Percentiles rank a stretch among this genome's conserved stretches.
phyloP scores from a whole-genome alignment of 2,888 invertebrate genomes.

The Dicyrtomina minuta region DNA sequence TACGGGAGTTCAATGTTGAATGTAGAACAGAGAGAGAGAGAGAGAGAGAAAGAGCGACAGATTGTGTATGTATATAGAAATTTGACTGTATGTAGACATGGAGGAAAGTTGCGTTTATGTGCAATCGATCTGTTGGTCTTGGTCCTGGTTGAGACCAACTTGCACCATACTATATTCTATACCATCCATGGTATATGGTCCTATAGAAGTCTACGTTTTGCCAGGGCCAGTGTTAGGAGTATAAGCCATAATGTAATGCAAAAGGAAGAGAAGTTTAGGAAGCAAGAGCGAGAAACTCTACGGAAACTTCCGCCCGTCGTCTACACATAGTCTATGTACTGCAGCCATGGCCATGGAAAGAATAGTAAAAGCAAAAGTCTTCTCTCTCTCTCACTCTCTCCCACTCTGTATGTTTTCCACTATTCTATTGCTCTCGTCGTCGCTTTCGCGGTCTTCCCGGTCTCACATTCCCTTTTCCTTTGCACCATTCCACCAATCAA shows the following conservation, averaged over 20 bases:
- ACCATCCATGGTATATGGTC: too few species aligned
- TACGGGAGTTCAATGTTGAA: too few species aligned
- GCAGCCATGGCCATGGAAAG: neutral
- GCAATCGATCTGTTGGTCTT: constrained; percentile 26
- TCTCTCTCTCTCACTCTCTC: constrained; percentile 1
- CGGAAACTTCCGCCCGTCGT: constrained; percentile 31
- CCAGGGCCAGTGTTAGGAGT: neutral
- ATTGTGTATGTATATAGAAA: too few species aligned
- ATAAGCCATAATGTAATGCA: too few species aligned
- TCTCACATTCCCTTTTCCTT: neutral
- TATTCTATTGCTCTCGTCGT: neutral
- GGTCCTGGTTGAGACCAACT: constrained; percentile 11
- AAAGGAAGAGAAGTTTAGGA: neutral
- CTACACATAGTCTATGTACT: constrained; percentile 21
- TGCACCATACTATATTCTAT: too few species aligned
- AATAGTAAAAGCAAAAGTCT: neutral
- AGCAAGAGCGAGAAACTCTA: constrained; percentile 4
- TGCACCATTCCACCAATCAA: constrained; percentile 37
- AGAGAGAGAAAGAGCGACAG: too few species aligned
- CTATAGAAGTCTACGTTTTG: neutral
- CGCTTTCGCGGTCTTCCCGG: constrained; percentile 7
- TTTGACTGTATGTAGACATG: too few species aligned
- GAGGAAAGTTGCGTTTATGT: constrained; percentile 16
- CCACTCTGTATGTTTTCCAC: neutral
- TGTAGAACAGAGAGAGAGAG: neutral